These are phyloP conservation scores for Diarsia rubi DNA, from an alignment of 2,888 invertebrate species.

Conservation along the genomic window DNA sequence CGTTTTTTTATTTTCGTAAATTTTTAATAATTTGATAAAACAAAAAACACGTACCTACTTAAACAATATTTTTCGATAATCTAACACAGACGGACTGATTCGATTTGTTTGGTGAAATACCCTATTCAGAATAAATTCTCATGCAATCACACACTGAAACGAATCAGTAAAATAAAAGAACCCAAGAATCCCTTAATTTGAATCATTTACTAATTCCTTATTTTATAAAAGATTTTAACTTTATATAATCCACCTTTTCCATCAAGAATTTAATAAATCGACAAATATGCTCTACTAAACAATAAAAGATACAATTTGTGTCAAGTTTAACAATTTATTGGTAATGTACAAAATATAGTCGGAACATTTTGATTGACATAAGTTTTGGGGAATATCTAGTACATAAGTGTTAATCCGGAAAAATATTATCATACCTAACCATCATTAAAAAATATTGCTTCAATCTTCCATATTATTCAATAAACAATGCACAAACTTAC, in stretches of 20 bases:
- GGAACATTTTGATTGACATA: constrained; percentile 1
- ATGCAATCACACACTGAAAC: not conserved
- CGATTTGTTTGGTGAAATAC: too few relatives aligned
- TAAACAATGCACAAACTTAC: constrained; percentile 41
- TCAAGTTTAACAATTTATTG: constrained; percentile 42
- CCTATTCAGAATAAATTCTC: not conserved
- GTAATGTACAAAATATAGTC: constrained; percentile 9
- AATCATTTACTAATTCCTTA: too few relatives aligned
- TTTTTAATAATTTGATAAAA: too few relatives aligned
- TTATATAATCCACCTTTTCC: not conserved
- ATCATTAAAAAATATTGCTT: not conserved
- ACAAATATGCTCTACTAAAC: not conserved
- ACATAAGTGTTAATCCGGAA: not conserved
- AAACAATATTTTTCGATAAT: too few relatives aligned
- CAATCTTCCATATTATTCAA: not conserved
- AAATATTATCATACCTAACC: not conserved
- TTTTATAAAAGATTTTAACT: not conserved
- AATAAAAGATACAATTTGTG: constrained; percentile 15
- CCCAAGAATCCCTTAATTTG: too few relatives aligned
- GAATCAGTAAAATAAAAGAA: not conserved
- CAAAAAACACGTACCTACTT: too few relatives aligned
- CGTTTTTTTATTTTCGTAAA: too few relatives aligned
- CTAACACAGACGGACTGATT: too few relatives aligned
- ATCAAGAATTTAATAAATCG: not conserved
- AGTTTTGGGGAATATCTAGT: not conserved